Evolutionary conservation across 2,888 invertebrate species (phyloP).

Genomic region (Orchesellides sinensis): DNA sequence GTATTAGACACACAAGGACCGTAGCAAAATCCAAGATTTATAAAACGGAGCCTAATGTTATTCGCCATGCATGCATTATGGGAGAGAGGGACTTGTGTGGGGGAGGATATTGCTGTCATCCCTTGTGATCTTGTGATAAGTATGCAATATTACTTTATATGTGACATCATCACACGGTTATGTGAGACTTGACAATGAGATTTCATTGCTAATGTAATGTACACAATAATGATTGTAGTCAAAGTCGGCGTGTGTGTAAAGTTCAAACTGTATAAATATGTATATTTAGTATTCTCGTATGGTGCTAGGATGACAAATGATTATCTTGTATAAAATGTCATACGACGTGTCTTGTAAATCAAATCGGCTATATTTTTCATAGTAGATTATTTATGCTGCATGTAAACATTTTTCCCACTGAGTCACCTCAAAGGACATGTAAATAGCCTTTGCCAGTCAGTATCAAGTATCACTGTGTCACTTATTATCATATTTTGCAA

Average conservation of each 20-base stretch:
- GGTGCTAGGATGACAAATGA: slow-evolving; percentile 37
- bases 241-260: background rate
- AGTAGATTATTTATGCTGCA: too few relatives aligned
- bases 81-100: slow-evolving; percentile 6
- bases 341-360: slow-evolving; percentile 23
- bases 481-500: too few relatives aligned
- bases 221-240: slow-evolving; percentile 2
- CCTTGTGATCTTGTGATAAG: background rate
- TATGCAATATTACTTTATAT: too few relatives aligned
- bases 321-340: slow-evolving; percentile 43
- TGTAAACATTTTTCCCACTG: too few relatives aligned
- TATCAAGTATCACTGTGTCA: too few relatives aligned
- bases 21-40: too few relatives aligned
- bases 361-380: too few relatives aligned
- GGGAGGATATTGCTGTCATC: background rate
- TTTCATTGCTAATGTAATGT: background rate
- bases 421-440: too few relatives aligned
- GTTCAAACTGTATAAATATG: background rate
- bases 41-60: too few relatives aligned
- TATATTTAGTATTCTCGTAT: too few relatives aligned
- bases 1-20: too few relatives aligned
- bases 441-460: too few relatives aligned
- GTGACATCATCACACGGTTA: slow-evolving; percentile 7
- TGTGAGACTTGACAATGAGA: slow-evolving; percentile 40
- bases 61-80: slow-evolving; percentile 4